phyloP scores from a whole-genome alignment of 1,140 invertebrate species.

The Teleogryllus occipitalis region DNA sequence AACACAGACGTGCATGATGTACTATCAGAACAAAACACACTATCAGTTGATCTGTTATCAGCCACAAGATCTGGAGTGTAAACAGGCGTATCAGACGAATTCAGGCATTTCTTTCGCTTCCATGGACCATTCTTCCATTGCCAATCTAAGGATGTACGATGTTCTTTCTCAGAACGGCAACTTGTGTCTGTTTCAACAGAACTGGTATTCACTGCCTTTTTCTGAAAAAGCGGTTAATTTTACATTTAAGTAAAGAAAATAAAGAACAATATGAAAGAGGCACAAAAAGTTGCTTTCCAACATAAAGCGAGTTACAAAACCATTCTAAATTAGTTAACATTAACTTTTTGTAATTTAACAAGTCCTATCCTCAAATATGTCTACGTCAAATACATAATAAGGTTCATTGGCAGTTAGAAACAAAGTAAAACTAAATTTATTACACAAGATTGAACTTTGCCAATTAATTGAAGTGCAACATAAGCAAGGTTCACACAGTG shows the following conservation, averaged over 20 bases:
- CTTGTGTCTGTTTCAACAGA: constrained; percentile 10
- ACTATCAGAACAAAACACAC: neutral
- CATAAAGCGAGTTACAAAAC: neutral
- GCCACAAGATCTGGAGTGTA: neutral
- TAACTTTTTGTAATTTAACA: too few species aligned
- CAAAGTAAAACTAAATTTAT: too few species aligned
- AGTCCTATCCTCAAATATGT: too few species aligned
- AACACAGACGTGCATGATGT: neutral
- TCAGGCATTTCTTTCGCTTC: constrained; percentile 12
- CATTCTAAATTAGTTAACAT: too few species aligned
- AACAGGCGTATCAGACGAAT: neutral
- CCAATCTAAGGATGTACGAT: constrained; percentile 6
- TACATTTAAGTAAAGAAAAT: neutral
- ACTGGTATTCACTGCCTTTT: neutral
- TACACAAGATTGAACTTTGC: too few species aligned
- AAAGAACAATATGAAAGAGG: neutral
- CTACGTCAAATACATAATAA: too few species aligned
- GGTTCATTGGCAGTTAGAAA: too few species aligned
- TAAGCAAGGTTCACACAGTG: too few species aligned
- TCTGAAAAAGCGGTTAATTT: constrained; percentile 10
- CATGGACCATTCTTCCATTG: constrained; percentile 11
- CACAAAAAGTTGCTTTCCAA: neutral
- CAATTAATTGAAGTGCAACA: too few species aligned
- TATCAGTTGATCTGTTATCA: neutral
- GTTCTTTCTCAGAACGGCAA: neutral